Evolutionary conservation across 1,140 invertebrate genomes (phyloP).

Genomic region (Leptestheria dahalacensis): DNA sequence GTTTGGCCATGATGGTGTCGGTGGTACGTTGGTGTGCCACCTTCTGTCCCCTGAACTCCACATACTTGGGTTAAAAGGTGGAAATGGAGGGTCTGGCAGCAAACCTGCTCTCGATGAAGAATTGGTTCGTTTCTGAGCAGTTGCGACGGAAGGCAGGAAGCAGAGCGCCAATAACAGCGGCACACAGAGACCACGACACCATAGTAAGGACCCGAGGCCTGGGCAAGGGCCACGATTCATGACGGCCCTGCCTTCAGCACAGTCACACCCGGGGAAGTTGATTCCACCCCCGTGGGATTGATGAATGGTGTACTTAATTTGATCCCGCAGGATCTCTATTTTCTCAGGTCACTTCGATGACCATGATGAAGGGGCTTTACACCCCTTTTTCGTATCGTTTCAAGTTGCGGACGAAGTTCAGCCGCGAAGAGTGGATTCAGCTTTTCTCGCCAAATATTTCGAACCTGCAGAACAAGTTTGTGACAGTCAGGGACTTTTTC

Average conservation of each 20-base stretch:
- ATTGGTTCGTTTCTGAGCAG: too few relatives aligned
- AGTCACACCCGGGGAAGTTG: background rate
- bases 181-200: slow-evolving; percentile 10
- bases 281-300: background rate
- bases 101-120: too few relatives aligned
- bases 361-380: too few relatives aligned
- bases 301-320: too few relatives aligned
- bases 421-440: background rate
- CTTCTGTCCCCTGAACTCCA: too few relatives aligned
- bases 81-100: too few relatives aligned
- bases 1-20: too few relatives aligned
- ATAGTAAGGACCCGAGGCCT: slow-evolving; percentile 15
- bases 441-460: background rate
- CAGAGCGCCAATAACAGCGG: background rate
- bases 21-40: too few relatives aligned
- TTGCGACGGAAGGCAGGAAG: background rate
- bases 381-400: too few relatives aligned
- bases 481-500: too few relatives aligned
- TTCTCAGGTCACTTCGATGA: background rate
- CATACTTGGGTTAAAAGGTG: too few relatives aligned
- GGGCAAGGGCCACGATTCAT: slow-evolving; percentile 15
- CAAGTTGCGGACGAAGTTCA: background rate
- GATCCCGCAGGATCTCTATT: background rate
- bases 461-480: background rate
- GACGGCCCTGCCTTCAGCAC: slow-evolving; percentile 14